Conservation (phyloP, 2,797 vertebrate species). For the Masticophis lateralis region DNA sequence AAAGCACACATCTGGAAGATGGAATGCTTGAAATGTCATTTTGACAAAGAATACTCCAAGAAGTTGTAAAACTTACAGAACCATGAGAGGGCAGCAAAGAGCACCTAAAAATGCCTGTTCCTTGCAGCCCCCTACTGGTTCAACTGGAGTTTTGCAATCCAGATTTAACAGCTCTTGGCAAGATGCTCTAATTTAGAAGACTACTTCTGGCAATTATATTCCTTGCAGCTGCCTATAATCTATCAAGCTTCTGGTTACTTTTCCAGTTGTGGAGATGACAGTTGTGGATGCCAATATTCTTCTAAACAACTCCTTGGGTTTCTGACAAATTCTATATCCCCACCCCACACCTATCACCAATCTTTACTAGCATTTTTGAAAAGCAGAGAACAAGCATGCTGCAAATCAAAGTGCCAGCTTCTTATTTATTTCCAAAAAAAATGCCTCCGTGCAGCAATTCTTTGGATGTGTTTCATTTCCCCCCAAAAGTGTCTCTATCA, state of each 20-base stretch:
- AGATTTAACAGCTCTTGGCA: neutral
- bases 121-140: neutral
- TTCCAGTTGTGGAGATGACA: neutral
- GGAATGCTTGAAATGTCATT: neutral
- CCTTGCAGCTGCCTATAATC: neutral
- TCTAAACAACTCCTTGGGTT: neutral
- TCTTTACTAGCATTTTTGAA: neutral
- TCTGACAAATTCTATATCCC: neutral
- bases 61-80: neutral
- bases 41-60: neutral
- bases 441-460: neutral
- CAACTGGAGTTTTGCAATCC: neutral
- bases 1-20: neutral
- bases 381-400: neutral
- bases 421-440: neutral
- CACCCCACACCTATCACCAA: neutral
- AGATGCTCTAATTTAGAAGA: neutral
- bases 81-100: neutral
- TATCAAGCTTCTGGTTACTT: neutral
- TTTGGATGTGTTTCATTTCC: neutral
- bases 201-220: neutral
- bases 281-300: neutral
- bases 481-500: neutral
- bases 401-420: neutral
- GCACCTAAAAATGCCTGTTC: neutral